These are phyloP conservation scores for Drosophila aldrichi DNA, from an alignment of 2,888 invertebrate genomes.

Conservation along the genomic window DNA sequence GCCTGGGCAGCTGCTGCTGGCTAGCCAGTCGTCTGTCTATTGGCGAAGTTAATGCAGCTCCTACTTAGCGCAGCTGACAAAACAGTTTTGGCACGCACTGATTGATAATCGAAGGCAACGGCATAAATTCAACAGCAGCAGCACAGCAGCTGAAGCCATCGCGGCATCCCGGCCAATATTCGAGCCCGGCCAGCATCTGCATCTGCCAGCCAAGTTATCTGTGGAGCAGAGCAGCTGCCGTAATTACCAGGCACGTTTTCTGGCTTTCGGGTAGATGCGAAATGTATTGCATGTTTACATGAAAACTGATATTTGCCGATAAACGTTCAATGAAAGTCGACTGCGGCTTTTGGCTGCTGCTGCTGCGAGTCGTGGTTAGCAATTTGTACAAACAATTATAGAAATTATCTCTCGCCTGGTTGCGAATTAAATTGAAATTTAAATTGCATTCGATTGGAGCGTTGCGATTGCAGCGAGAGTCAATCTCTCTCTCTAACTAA, in stretches of 20 bases:
- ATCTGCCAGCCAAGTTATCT: conserved; percentile 33
- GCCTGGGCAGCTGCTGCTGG: conserved; percentile 21
- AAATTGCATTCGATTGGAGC: conserved; percentile 75
- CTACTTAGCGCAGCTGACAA: conserved; percentile 77
- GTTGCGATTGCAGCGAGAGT: conserved; percentile 52
- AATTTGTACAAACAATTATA: conserved; percentile 80
- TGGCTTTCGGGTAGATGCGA: conserved; percentile 59
- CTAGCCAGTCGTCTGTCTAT: conserved; percentile 42
- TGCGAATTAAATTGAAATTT: conserved; percentile 81
- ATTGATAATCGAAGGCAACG: conserved; percentile 73
- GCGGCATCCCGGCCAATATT: too few relatives aligned
- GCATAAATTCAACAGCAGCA: conserved; percentile 32
- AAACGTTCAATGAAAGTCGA: conserved; percentile 80
- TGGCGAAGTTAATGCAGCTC: conserved; percentile 63
- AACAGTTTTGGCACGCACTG: conserved; percentile 81
- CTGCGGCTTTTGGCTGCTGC: conserved; percentile 24
- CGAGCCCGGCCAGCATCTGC: background rate
- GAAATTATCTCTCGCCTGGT: conserved; percentile 78
- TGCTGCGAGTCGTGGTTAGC: conserved; percentile 70
- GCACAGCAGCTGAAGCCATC: conserved; percentile 5
- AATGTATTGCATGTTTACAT: conserved; percentile 82
- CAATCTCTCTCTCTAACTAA: background rate
- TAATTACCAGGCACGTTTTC: conserved; percentile 65
- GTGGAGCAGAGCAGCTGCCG: conserved; percentile 64
- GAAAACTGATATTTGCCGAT: conserved; percentile 79